A percentile compares a stretch with the other conserved stretches of the same genome.
phyloP scores from a whole-genome alignment of 2,113 vertebrate genomes.

The Zootoca vivipara region DNA sequence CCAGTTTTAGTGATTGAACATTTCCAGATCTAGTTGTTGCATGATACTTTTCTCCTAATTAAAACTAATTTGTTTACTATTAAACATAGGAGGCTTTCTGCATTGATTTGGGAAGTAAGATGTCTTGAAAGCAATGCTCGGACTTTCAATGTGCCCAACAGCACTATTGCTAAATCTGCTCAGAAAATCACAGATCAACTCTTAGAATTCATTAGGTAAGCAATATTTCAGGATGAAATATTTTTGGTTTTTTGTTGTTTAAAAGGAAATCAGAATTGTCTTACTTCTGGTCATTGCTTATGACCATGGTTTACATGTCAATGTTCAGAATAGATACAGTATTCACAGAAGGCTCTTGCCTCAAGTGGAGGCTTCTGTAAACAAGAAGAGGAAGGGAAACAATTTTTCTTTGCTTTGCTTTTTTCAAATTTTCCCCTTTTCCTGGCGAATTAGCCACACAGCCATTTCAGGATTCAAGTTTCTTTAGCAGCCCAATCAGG shows the following conservation, averaged over 20 bases:
- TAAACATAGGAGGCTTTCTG: constrained; percentile 86
- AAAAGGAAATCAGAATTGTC: not conserved
- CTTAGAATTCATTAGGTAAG: constrained; percentile 93
- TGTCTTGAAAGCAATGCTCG: constrained; percentile 93
- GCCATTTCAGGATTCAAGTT: too few species aligned
- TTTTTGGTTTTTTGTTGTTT: too few species aligned
- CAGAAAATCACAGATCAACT: constrained; percentile 93
- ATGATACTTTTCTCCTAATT: not conserved
- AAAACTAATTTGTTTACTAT: constrained; percentile 43
- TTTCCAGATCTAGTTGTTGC: not conserved
- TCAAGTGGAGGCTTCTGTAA: too few species aligned
- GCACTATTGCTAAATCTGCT: constrained; percentile 91
- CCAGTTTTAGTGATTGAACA: not conserved
- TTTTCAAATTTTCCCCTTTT: too few species aligned
- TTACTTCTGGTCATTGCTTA: not conserved
- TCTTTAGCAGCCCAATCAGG: too few species aligned
- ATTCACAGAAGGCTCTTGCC: too few species aligned
- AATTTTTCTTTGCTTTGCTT: too few species aligned
- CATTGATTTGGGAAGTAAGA: constrained; percentile 94
- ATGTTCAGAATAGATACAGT: not conserved
- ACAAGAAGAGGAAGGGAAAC: too few species aligned
- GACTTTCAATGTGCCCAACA: constrained; percentile 96
- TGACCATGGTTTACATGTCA: not conserved
- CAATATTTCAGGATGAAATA: constrained; percentile 12
- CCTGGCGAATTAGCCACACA: too few species aligned